Conservation (phyloP, 1,140 invertebrate species). For the Drosophila fuyamai region DNA sequence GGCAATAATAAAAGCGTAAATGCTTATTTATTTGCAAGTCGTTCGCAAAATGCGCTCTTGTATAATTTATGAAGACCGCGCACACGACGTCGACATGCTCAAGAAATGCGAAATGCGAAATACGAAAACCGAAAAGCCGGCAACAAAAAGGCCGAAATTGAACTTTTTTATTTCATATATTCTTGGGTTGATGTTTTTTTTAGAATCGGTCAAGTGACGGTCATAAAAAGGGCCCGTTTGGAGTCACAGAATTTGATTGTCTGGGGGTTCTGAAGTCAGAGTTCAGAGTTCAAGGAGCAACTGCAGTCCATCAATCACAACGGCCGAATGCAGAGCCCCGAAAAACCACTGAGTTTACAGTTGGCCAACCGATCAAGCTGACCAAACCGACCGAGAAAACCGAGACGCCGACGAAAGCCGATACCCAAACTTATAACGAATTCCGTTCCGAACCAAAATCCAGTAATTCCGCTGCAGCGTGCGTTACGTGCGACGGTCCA, state of each 20-base stretch:
- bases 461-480: conserved; percentile 49
- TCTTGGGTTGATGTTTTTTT: conserved; percentile 44
- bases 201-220: conserved; percentile 59
- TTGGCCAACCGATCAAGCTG: conserved; percentile 51
- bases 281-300: conserved; percentile 8
- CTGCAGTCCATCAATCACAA: conserved; percentile 70
- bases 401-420: conserved; percentile 29
- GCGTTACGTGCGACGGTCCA: conserved; percentile 60
- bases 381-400: conserved; percentile 29
- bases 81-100: conserved; percentile 55
- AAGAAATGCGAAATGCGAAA: conserved; percentile 10
- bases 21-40: conserved; percentile 82
- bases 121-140: conserved; percentile 12
- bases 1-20: conserved; percentile 81
- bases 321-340: conserved; percentile 46
- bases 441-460: conserved; percentile 17
- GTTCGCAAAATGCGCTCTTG: conserved; percentile 77
- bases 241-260: conserved; percentile 60
- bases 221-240: conserved; percentile 54
- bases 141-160: conserved; percentile 58
- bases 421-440: conserved; percentile 25
- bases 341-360: conserved; percentile 55
- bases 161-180: conserved; percentile 59
- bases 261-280: conserved; percentile 21
- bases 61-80: conserved; percentile 80